phyloP scores from a whole-genome alignment of 1,140 invertebrate species.

The Dinothrombium tinctorium region DNA sequence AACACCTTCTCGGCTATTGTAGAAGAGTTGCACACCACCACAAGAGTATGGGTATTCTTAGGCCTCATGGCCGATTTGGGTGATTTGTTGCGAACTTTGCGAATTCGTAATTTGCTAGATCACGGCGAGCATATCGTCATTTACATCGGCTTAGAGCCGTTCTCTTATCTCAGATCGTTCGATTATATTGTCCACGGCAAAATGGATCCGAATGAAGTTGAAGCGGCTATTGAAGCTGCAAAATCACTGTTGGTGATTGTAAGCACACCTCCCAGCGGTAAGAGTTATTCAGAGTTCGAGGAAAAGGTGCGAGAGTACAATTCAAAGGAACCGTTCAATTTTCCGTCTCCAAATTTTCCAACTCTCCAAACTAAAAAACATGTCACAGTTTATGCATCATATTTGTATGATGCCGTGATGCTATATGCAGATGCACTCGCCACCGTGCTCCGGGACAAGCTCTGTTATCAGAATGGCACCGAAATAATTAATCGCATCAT shows the following conservation, averaged over 20 bases:
- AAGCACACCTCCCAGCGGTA: slow-evolving; percentile 45
- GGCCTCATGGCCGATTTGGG: slow-evolving; percentile 51
- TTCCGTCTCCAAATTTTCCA: slow-evolving; percentile 26
- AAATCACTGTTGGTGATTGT: slow-evolving; percentile 60
- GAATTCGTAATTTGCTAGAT: slow-evolving; percentile 54
- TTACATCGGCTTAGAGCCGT: slow-evolving; percentile 60
- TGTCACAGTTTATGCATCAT: slow-evolving; percentile 76
- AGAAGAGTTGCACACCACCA: slow-evolving; percentile 61
- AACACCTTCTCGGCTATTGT: slow-evolving; percentile 57
- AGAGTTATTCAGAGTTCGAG: slow-evolving; percentile 41
- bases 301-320: slow-evolving; percentile 49
- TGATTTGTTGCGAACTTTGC: slow-evolving; percentile 72
- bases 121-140: slow-evolving; percentile 87
- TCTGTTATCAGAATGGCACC: slow-evolving; percentile 20
- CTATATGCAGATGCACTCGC: slow-evolving; percentile 60
- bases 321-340: slow-evolving; percentile 44
- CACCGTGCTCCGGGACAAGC: slow-evolving; percentile 28
- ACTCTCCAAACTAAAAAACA: slow-evolving; percentile 20
- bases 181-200: slow-evolving; percentile 54
- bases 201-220: slow-evolving; percentile 5
- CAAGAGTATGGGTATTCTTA: slow-evolving; percentile 81
- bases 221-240: slow-evolving; percentile 23
- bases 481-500: slow-evolving; percentile 21
- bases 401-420: slow-evolving; percentile 82
- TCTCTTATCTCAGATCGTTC: slow-evolving; percentile 41